Evolutionary conservation across 2,888 invertebrate genomes (phyloP), one percentile per base, ranked within the genome.

Genomic region (Parochlus steinenii): DNA sequence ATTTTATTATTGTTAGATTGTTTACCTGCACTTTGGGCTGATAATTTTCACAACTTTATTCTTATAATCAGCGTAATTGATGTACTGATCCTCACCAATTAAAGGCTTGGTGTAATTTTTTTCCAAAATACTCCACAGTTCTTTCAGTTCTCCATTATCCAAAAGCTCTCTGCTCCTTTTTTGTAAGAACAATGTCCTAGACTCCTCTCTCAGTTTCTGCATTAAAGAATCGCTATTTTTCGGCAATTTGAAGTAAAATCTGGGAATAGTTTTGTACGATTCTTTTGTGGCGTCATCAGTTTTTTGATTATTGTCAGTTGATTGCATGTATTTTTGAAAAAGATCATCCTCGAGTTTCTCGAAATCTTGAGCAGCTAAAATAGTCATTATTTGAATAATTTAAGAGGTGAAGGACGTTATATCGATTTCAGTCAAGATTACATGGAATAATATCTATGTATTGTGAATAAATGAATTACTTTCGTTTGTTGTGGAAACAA

Each of bases 131-230:
- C 73, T 69, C 86, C 89, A 92, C 2, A 93, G 58, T 26, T 77
- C 72, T 56, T 80, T 78, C 33, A 92, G 55, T 56, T 95, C 92
- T 50, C 79, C 77, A 52, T 85, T 86, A 54, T 87, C 83, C 16
- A 93, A 56, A 19, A 92, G 59, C 48, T 86, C 79, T 47, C 77
- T 70, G 41, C 83, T 86, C 49, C 80, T 73, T 51, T 82, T 72
- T 56, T 90, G 85, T 30, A 93, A 57, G 52, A 90, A 85, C 41
- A 83, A 69, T 3, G 87, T 83, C 48, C 89, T 66, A 0, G 89
- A 81, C 55, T 90, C 90, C 56, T 90, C 89, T 37, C 87, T 65
- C 26, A 90, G 56, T 55, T 86, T 85, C 49, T 81, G 77, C 2
- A 78, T 67, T 4, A 89, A 49, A 5, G 74, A 64, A 48, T 87